Conservation (phyloP, 2,797 vertebrate genomes). For the Hapalemur alaotrensis region DNA sequence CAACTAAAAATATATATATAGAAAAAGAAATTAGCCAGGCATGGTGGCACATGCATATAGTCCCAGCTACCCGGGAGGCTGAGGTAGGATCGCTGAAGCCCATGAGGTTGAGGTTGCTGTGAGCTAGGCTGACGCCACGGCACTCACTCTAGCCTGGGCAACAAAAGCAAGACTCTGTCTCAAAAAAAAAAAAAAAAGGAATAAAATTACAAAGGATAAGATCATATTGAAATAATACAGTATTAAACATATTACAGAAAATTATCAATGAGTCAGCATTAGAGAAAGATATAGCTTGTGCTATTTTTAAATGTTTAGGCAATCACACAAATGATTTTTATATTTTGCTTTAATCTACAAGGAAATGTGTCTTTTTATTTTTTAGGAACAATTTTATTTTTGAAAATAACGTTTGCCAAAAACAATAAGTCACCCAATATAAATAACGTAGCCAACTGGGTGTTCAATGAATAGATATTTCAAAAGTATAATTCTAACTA, state of each 20-base stretch:
- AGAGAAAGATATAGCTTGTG: background rate
- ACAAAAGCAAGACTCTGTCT: too few species aligned
- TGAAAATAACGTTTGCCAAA: conserved; percentile 13
- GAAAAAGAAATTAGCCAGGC: too few species aligned
- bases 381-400: conserved; percentile 31
- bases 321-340: background rate
- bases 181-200: background rate
- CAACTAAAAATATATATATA: too few species aligned
- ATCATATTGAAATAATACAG: background rate
- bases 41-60: too few species aligned
- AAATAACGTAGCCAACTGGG: background rate
- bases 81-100: too few species aligned
- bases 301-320: background rate
- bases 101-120: too few species aligned
- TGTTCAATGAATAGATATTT: background rate
- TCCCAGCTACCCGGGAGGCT: too few species aligned
- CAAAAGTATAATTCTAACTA: background rate
- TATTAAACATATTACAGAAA: background rate
- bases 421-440: background rate
- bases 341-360: conserved; percentile 3
- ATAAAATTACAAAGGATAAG: background rate
- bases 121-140: too few species aligned
- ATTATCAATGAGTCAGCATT: background rate
- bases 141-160: too few species aligned
- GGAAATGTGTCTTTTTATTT: background rate